phyloP scores from a whole-genome alignment of 1,140 invertebrate genomes.

The Globodera ellingtonae region DNA sequence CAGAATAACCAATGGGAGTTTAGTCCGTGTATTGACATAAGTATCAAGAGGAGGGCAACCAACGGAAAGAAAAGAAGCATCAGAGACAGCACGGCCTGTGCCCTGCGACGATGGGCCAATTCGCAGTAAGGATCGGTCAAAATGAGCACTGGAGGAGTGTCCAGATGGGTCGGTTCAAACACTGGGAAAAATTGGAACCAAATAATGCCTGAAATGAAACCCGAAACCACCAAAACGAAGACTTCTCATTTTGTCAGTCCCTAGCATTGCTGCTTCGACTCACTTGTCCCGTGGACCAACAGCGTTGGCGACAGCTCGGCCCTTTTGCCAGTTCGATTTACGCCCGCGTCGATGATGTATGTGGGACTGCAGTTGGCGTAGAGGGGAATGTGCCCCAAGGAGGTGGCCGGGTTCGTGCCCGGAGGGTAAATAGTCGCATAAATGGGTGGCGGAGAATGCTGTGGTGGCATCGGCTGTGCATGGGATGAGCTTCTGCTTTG shows the following conservation, averaged over 20 bases:
- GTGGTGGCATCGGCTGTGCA: slow-evolving; percentile 1
- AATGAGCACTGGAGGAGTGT: slow-evolving; percentile 10
- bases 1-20: background rate
- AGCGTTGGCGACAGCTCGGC: slow-evolving; percentile 9
- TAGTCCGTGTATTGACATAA: slow-evolving; percentile 4
- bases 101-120: slow-evolving; percentile 14
- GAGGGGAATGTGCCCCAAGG: slow-evolving; percentile 3
- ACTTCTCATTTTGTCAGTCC: background rate
- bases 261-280: background rate
- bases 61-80: slow-evolving; percentile 14
- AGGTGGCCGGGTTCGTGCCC: background rate
- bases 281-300: slow-evolving; percentile 7
- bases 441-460: slow-evolving; percentile 19
- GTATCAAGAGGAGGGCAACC: slow-evolving; percentile 16
- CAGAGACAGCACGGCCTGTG: slow-evolving; percentile 11
- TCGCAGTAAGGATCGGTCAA: slow-evolving; percentile 17
- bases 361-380: background rate
- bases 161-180: background rate
- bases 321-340: slow-evolving; percentile 4
- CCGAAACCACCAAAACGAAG: too few relatives aligned
- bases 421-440: slow-evolving; percentile 24
- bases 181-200: background rate
- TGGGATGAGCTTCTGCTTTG: background rate
- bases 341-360: background rate
- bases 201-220: too few relatives aligned